Evolutionary conservation across 2,888 invertebrate genomes (phyloP).

Genomic region (Rhagium mordax): DNA sequence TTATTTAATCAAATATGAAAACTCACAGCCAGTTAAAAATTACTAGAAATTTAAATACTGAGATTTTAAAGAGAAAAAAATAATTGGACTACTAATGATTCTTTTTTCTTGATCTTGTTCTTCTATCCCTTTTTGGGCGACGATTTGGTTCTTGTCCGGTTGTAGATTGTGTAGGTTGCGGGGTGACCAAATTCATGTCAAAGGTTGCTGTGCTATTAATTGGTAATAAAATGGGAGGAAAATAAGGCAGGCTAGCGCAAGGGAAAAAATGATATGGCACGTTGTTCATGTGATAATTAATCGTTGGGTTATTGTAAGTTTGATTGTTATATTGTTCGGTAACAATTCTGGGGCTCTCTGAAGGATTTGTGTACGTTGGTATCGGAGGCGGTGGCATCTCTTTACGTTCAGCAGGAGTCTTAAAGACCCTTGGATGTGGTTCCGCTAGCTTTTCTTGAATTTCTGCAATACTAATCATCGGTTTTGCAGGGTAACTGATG

Average conservation of each 20-base stretch:
- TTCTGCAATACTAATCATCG: conserved; percentile 68
- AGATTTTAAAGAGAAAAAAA: conserved; percentile 9
- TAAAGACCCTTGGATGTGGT: conserved; percentile 57
- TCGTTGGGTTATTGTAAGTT: conserved; percentile 64
- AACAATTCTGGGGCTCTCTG: conserved; percentile 48
- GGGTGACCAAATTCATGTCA: conserved; percentile 42
- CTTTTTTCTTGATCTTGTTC: conserved; percentile 38
- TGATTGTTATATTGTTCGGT: conserved; percentile 63
- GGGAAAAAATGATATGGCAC: conserved; percentile 47
- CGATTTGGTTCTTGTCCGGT: conserved; percentile 10
- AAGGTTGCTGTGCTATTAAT: conserved; percentile 42
- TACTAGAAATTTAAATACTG: conserved; percentile 37
- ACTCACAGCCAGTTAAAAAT: conserved; percentile 37
- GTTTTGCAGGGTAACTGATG: conserved; percentile 67
- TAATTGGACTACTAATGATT: conserved; percentile 16
- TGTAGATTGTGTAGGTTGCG: conserved; percentile 19
- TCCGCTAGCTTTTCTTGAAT: conserved; percentile 57
- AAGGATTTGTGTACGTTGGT: not conserved
- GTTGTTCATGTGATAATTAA: conserved; percentile 63
- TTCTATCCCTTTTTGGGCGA: conserved; percentile 39
- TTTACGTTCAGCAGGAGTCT: conserved; percentile 66
- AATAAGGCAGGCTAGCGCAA: conserved; percentile 42
- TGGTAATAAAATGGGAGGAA: conserved; percentile 44
- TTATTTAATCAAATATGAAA: conserved; percentile 19
- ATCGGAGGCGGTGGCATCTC: conserved; percentile 62